Evolutionary conservation across 2,888 invertebrate genomes (phyloP), one percentile per base, ranked within the genome.

Genomic region (Elegia similella): DNA sequence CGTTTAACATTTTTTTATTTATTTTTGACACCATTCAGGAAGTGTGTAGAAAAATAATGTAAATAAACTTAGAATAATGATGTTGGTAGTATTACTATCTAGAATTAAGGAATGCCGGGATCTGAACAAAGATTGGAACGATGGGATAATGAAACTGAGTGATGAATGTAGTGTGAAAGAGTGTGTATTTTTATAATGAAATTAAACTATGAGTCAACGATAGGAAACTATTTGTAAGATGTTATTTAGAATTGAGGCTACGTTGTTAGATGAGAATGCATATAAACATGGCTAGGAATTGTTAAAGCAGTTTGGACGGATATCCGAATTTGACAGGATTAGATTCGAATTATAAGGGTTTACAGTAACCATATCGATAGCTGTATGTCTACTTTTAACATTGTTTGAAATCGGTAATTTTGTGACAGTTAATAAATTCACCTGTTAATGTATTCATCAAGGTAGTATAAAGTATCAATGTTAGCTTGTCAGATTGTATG

Each of bases 401-500:
- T 84, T 87, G 85, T 86, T 86, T 83, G 73, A 79, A 78, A 70
- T 77, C 78, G 75, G 80, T 83, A 82, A 78, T 78, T 84, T 82
- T 81, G 80, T 81, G 81, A 80, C 84, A 79, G 82, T 85, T 87
- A 85, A 78, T 73, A 73, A 78, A 76, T 74, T 86, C 90, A 90
- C 90, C 89, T 89, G 91, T 90, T 89, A 89, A 85, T 85, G 84
- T 86, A 86, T 79, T 86, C 89, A 88, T 88, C 86, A 80, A 80
- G 72, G 84, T 88, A 88, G 86, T 74, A 64, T 82, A 83, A 79
- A 83, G 86, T 87, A 82, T 86, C 76, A 73, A 82, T 88, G 88
- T 88, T 88, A 89, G 89, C 84, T 84, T 84, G 82, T 86, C 85
- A 82, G 76, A 83, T 81, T 83, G 80, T 80, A 83, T 80, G 80